Evolutionary conservation across 2,888 invertebrate genomes (phyloP).

Genomic region (Margaritifera margaritifera): DNA sequence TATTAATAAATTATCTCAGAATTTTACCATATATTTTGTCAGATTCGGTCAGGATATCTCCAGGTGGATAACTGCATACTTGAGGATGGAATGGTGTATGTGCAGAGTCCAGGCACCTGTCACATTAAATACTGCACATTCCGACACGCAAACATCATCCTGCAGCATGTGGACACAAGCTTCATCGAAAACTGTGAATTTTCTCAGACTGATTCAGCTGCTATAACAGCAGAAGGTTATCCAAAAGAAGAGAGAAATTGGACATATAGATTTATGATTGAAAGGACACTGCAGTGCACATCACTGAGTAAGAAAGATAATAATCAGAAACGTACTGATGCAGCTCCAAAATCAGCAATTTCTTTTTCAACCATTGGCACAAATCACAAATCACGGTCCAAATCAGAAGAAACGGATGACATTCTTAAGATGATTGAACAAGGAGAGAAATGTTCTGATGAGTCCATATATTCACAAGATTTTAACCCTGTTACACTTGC

Average conservation of each 20-base stretch:
- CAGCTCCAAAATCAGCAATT: constrained; percentile 38
- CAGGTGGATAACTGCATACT: constrained; percentile 68
- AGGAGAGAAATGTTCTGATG: no score
- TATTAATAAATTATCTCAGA: neutral
- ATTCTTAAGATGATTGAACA: neutral
- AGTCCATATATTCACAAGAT: no score
- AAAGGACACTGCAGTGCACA: constrained; percentile 38
- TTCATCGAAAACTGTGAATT: constrained; percentile 67
- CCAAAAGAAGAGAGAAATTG: constrained; percentile 60
- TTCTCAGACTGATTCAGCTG: constrained; percentile 60
- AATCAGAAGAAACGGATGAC: constrained; percentile 17
- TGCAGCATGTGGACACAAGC: constrained; percentile 59
- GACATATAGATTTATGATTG: constrained; percentile 44
- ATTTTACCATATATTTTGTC: constrained; percentile 11
- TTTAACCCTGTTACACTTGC: no score
- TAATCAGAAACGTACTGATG: constrained; percentile 30
- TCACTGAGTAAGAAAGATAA: constrained; percentile 27
- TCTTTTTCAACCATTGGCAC: constrained; percentile 42
- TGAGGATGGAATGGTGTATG: constrained; percentile 65
- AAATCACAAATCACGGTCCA: constrained; percentile 26
- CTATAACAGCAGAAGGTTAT: constrained; percentile 60
- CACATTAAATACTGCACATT: constrained; percentile 63
- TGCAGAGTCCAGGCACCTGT: constrained; percentile 59
- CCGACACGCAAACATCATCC: constrained; percentile 59
- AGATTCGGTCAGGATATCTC: constrained; percentile 62